Conservation (phyloP, 1,140 invertebrate species). For the Drosophila melanogaster region Release_6_plus_ISO1_MT NC_004354.4:18593501-18594000, state of each 20-base stretch:
- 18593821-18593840: conserved; percentile 58
- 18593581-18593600: conserved; percentile 12
- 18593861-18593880: conserved; percentile 5
- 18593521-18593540: background rate
- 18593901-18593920: conserved; percentile 78
- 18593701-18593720: background rate
- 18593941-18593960: conserved; percentile 29
- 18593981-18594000: background rate
- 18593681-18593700: conserved; percentile 70
- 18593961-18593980: conserved; percentile 1
- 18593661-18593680: conserved; percentile 37
- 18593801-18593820: conserved; percentile 80
- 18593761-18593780: conserved; percentile 79
- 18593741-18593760: conserved; percentile 27
- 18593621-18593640: background rate
- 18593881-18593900: conserved; percentile 74
- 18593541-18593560: background rate
- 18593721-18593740: background rate
- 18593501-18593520: background rate
- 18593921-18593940: conserved; percentile 67
- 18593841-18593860: background rate
- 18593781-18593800: conserved; percentile 76
- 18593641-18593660: conserved; percentile 26
- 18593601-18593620: background rate
- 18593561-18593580: conserved; percentile 6